A percentile compares a stretch with the other conserved stretches of the same genome.
Evolutionary conservation across 2,888 invertebrate species (phyloP).

Genomic region (Tetramorium bicarinatum): DNA sequence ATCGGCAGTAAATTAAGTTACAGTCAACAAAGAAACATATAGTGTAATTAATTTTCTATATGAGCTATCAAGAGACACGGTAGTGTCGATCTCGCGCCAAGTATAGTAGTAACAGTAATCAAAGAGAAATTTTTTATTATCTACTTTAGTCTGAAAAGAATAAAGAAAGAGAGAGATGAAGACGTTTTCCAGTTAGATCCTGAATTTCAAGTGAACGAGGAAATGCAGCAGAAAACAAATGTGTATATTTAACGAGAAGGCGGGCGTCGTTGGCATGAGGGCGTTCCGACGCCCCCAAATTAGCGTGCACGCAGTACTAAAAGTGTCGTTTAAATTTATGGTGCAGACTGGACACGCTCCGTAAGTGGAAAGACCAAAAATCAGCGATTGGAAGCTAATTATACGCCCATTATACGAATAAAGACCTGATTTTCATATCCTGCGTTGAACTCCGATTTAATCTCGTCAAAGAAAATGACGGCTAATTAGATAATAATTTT

Average conservation of each 20-base stretch:
- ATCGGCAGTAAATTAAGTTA: not conserved
- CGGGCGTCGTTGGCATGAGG: slow-evolving; percentile 70
- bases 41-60: not conserved
- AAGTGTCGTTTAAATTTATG: slow-evolving; percentile 70
- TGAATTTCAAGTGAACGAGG: slow-evolving; percentile 67
- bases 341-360: slow-evolving; percentile 60
- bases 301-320: slow-evolving; percentile 81
- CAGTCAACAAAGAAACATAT: not conserved
- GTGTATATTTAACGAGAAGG: slow-evolving; percentile 79
- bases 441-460: slow-evolving; percentile 9
- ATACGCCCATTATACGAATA: slow-evolving; percentile 15
- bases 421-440: not conserved
- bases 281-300: slow-evolving; percentile 83
- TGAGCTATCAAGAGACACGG: too few relatives aligned
- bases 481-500: not conserved
- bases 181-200: slow-evolving; percentile 21
- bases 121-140: too few relatives aligned
- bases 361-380: slow-evolving; percentile 60
- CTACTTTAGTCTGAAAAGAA: not conserved
- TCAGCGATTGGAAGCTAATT: slow-evolving; percentile 49
- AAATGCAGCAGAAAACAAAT: slow-evolving; percentile 77
- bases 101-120: too few relatives aligned
- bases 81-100: too few relatives aligned
- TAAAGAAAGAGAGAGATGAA: not conserved
- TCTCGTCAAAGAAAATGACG: not conserved